Evolutionary conservation across 2,888 invertebrate genomes (phyloP).

Genomic region (Carcina quercana): DNA sequence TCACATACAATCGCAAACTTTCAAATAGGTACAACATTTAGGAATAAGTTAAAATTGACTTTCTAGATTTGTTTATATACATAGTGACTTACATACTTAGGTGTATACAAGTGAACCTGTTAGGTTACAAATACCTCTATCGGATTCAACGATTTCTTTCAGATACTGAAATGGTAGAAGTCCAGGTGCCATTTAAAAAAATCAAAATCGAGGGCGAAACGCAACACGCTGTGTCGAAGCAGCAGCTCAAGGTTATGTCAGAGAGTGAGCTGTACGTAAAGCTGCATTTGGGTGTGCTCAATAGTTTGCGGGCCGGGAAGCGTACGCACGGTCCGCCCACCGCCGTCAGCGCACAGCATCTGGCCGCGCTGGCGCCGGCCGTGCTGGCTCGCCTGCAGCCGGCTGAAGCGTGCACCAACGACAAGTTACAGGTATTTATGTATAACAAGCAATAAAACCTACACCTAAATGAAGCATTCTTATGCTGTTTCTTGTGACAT

Average conservation of each 20-base stretch:
- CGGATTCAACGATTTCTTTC: no score
- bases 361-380: constrained; percentile 63
- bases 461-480: neutral
- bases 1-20: no score
- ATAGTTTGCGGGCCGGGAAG: constrained; percentile 75
- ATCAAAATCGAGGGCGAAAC: constrained; percentile 54
- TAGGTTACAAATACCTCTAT: no score
- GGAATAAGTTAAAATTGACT: no score
- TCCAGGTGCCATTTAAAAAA: constrained; percentile 42
- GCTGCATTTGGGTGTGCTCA: constrained; percentile 79
- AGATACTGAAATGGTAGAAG: constrained; percentile 55
- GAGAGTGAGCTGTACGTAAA: constrained; percentile 74
- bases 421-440: constrained; percentile 46
- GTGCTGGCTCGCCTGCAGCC: constrained; percentile 57
- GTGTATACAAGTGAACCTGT: no score
- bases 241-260: constrained; percentile 27
- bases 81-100: no score
- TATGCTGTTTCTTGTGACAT: neutral
- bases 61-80: no score
- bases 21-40: no score
- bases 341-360: constrained; percentile 77
- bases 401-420: constrained; percentile 51
- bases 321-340: constrained; percentile 68
- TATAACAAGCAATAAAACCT: neutral
- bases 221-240: constrained; percentile 34